These are phyloP conservation scores for Paralinhomoeus sp. DNA, from an alignment of 2,888 invertebrate genomes.

Conservation along the genomic window DNA sequence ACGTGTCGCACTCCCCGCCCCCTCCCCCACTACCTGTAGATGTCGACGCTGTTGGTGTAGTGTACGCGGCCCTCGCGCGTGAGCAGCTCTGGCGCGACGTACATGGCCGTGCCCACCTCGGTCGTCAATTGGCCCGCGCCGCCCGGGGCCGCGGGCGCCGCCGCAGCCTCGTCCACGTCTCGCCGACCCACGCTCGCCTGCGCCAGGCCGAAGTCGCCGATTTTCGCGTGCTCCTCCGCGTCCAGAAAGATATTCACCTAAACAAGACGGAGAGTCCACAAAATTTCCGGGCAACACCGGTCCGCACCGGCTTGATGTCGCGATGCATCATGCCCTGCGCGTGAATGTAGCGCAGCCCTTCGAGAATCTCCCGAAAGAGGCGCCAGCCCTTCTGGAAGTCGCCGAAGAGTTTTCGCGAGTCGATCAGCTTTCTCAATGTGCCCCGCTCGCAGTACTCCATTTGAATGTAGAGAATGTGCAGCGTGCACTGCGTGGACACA, in stretches of 20 bases:
- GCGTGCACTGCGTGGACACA: too few species aligned
- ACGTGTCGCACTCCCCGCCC: too few species aligned
- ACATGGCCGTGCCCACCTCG: conserved; percentile 75
- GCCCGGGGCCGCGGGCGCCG: neutral
- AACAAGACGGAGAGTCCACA: too few species aligned
- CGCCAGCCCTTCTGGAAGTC: conserved; percentile 78
- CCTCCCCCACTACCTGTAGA: conserved; percentile 38
- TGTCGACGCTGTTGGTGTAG: conserved; percentile 41
- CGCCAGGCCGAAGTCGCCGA: conserved; percentile 89
- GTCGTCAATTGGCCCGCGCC: conserved; percentile 6
- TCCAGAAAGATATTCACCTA: conserved; percentile 76
- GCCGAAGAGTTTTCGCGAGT: conserved; percentile 44
- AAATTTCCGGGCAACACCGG: conserved; percentile 1
- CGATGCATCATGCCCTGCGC: conserved; percentile 15
- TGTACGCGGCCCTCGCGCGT: conserved; percentile 7
- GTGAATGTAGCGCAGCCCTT: conserved; percentile 31
- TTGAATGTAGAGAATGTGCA: conserved; percentile 33
- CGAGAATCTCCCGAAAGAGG: conserved; percentile 75
- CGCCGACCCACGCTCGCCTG: conserved; percentile 27
- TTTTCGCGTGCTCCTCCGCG: conserved; percentile 69
- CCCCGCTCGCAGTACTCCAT: conserved; percentile 98
- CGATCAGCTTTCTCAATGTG: conserved; percentile 60
- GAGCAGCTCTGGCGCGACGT: conserved; percentile 70
- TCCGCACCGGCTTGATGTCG: conserved; percentile 17
- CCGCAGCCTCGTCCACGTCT: neutral